Evolutionary conservation across 2,888 invertebrate genomes (phyloP).

Genomic region (Chesias legatella): DNA sequence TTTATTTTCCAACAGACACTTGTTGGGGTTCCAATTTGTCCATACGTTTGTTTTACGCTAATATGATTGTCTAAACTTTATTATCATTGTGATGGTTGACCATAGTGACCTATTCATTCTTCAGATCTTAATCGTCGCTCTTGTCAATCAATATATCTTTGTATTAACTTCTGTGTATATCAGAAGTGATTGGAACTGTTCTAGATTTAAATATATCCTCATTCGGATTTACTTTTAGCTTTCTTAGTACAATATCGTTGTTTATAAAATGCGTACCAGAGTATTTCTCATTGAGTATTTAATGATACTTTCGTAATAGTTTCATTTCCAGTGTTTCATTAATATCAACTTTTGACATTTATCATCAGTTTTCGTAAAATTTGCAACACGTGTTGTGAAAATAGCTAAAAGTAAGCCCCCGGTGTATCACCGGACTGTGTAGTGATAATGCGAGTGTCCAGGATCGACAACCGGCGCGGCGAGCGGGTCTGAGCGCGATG

Average conservation of each 20-base stretch:
- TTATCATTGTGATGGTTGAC: slow-evolving; percentile 52
- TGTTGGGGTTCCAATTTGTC: slow-evolving; percentile 53
- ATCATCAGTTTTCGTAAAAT: too few relatives aligned
- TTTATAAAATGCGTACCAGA: too few relatives aligned
- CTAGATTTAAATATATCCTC: slow-evolving; percentile 15
- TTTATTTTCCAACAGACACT: slow-evolving; percentile 36
- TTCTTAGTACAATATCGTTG: slow-evolving; percentile 2
- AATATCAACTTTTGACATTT: too few relatives aligned
- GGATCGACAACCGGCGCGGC: slow-evolving; percentile 46
- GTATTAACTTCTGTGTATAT: slow-evolving; percentile 28
- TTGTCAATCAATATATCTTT: slow-evolving; percentile 40
- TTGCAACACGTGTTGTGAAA: background rate
- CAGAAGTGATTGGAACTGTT: slow-evolving; percentile 19
- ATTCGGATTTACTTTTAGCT: slow-evolving; percentile 24
- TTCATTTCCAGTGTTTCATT: too few relatives aligned
- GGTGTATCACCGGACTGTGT: background rate
- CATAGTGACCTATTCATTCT: slow-evolving; percentile 28
- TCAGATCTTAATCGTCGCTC: slow-evolving; percentile 22
- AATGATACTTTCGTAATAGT: too few relatives aligned
- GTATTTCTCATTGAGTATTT: too few relatives aligned
- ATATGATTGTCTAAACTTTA: slow-evolving; percentile 8
- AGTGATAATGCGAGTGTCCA: slow-evolving; percentile 72
- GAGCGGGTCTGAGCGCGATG: slow-evolving; percentile 39
- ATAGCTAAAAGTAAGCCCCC: slow-evolving; percentile 7
- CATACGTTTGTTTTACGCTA: slow-evolving; percentile 30